phyloP scores from a whole-genome alignment of 1,140 invertebrate species.

The Araneus ventricosus region DNA sequence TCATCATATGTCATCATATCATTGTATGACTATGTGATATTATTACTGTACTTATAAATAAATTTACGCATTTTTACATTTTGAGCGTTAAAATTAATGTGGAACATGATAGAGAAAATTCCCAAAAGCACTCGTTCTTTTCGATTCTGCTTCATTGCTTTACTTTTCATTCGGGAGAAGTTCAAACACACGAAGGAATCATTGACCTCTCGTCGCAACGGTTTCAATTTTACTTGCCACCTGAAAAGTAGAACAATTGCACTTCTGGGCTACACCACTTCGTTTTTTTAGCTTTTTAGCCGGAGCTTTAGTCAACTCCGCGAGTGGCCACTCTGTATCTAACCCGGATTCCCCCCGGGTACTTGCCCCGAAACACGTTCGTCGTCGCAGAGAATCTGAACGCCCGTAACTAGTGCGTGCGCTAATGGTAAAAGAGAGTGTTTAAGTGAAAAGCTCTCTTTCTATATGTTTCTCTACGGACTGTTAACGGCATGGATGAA shows the following conservation, averaged over 20 bases:
- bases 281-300: neutral
- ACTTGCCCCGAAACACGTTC: neutral
- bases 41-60: too few species aligned
- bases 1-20: too few species aligned
- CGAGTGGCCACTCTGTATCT: neutral
- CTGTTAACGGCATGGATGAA: neutral
- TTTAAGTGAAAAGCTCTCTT: neutral
- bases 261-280: neutral
- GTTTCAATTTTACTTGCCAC: neutral
- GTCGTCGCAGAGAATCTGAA: neutral
- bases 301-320: too few species aligned
- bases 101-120: too few species aligned
- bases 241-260: neutral
- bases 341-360: neutral
- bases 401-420: neutral
- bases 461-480: neutral
- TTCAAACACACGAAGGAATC: neutral
- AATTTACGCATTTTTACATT: too few species aligned
- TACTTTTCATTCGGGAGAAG: neutral
- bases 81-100: too few species aligned
- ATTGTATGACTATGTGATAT: too few species aligned
- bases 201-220: neutral
- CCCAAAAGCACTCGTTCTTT: too few species aligned
- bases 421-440: neutral
- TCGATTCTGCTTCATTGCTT: neutral